Evolutionary conservation across 2,888 invertebrate species (phyloP), one percentile per base, ranked within the genome.

Genomic region (Cantharis nigra): DNA sequence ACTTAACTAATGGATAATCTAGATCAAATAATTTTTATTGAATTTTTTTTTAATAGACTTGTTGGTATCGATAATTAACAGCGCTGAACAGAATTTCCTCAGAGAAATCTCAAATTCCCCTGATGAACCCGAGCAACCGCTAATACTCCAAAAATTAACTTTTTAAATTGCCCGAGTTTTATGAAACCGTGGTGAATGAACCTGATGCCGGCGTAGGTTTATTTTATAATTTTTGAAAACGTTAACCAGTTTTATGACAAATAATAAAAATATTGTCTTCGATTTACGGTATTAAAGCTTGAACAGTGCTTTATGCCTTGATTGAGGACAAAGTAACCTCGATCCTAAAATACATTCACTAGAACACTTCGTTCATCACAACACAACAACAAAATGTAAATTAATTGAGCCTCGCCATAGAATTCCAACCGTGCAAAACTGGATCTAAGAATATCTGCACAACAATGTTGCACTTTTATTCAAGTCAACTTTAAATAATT

Each of bases 281-380:
- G 49, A 49, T 49, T 49, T 49, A 49, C 49, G 49, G 49, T 49
- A 49, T 49, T 7, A n/a, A 49, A 7, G 49, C n/a, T 49, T n/a
- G 49, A 49, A n/a, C 49, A 49, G 64, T 67, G 65, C 65, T 67
- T 23, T 67, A 67, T 67, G 65, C 20, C 65, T 67, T 67, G 65
- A 67, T 67, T 20, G 65, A 67, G 65, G 65, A 14, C 65, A 67
- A 67, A 67, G 65, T 18, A 67, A 67, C 65, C 65, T 67, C 65
- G 65, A 67, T 49, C 49, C 49, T 49, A 49, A 49, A 49, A 49
- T 67, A 67, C 65, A 67, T 67, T 67, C 65, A 67, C 65, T 26
- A 67, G 26, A 23, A 26, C 65, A 67, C 26, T 67, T 67, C 65
- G 26, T 16, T 67, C 49, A 49, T 49, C 49, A 49, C 49, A 49